A percentile compares a stretch with the other conserved stretches of the same genome.
phyloP scores from a whole-genome alignment of 2,797 vertebrate genomes.

The Cuculus canorus region DNA sequence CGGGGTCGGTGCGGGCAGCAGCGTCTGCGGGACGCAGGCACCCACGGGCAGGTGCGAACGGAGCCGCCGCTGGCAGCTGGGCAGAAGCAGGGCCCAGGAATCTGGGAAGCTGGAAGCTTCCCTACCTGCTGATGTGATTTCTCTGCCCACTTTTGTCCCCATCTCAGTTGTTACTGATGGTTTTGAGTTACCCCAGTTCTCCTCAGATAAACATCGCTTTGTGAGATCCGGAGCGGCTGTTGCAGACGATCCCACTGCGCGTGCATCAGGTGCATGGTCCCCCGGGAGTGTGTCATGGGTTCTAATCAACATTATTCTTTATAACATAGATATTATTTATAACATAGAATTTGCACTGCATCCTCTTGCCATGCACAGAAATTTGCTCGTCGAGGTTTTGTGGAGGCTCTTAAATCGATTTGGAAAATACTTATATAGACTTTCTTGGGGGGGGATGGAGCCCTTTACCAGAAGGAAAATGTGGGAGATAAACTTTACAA shows the following conservation, averaged over 20 bases:
- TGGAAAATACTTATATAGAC: neutral
- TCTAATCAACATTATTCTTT: neutral
- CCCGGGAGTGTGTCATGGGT: neutral
- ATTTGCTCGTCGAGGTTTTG: neutral
- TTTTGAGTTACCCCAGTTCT: accelerated
- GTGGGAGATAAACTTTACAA: neutral
- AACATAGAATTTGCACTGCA: neutral
- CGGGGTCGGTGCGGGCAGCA: too few relatives aligned
- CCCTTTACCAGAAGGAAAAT: neutral
- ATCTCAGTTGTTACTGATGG: neutral
- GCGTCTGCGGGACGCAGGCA: too few relatives aligned
- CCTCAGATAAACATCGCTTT: neutral
- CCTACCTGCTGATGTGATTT: neutral
- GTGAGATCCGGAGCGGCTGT: neutral
- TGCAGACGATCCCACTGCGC: neutral
- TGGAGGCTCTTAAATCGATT: neutral
- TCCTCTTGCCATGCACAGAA: neutral
- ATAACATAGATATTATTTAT: neutral
- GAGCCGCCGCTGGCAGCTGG: too few relatives aligned
- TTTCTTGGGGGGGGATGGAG: neutral
- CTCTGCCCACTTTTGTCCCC: neutral
- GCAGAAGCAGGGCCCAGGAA: too few relatives aligned
- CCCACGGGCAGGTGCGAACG: too few relatives aligned
- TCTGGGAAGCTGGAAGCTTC: neutral
- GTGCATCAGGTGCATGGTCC: neutral